Conservation (phyloP, 2,797 vertebrate species). For the Chloroceryle inda region DNA sequence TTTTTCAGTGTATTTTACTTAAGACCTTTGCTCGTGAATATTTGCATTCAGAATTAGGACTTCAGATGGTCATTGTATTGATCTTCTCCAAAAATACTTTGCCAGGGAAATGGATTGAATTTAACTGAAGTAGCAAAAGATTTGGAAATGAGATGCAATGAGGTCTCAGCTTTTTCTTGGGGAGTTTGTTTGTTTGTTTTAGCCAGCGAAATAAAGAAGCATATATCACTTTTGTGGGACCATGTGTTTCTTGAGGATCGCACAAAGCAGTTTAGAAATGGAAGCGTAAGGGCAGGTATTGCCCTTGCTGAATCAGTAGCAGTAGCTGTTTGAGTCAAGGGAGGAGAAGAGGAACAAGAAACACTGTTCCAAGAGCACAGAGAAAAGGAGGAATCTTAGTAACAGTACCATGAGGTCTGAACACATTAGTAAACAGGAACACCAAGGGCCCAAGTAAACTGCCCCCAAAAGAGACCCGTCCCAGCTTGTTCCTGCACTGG, state of each 20-base stretch:
- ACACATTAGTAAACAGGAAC: background rate
- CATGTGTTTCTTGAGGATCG: background rate
- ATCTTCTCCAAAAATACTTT: slow-evolving; percentile 22
- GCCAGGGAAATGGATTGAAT: background rate
- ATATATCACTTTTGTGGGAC: background rate
- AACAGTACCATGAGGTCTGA: background rate
- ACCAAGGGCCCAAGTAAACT: background rate
- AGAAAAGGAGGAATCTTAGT: background rate
- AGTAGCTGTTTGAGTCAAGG: background rate
- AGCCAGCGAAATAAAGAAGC: background rate
- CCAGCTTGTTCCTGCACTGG: background rate
- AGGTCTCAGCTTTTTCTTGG: background rate
- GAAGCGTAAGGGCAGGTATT: background rate
- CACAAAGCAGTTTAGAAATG: background rate
- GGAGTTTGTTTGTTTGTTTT: background rate
- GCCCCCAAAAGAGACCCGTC: background rate
- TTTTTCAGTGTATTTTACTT: background rate
- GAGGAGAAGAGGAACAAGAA: background rate
- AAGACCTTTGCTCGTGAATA: background rate
- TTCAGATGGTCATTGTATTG: background rate
- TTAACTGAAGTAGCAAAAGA: background rate
- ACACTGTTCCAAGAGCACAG: background rate
- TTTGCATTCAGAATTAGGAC: slow-evolving; percentile 5
- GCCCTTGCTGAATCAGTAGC: background rate
- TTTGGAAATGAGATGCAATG: background rate